These are phyloP conservation scores for Apantesis nais DNA, from an alignment of 2,888 invertebrate species.

Conservation along the genomic window DNA sequence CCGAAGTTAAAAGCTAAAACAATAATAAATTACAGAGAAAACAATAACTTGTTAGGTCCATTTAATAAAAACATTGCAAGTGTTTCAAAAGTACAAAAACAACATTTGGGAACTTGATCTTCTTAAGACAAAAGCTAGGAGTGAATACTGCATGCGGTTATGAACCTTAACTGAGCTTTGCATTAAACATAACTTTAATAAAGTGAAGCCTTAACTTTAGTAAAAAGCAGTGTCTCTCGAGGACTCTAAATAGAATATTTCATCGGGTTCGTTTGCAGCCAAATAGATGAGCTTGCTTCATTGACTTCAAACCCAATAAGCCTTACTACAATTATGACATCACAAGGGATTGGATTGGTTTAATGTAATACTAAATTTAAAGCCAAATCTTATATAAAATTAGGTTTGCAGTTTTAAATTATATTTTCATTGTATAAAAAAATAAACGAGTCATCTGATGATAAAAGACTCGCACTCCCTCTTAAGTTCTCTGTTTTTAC, in stretches of 20 bases:
- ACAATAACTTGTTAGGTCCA: slow-evolving; percentile 1
- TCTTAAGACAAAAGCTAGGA: slow-evolving; percentile 30
- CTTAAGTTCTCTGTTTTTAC: no score
- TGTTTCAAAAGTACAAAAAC: slow-evolving; percentile 23
- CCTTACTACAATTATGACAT: slow-evolving; percentile 41
- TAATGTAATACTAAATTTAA: slow-evolving; percentile 40
- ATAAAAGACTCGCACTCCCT: no score
- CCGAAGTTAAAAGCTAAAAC: no score
- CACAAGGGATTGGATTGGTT: slow-evolving; percentile 38
- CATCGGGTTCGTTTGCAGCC: slow-evolving; percentile 45
- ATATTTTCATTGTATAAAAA: neutral
- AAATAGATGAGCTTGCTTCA: slow-evolving; percentile 52
- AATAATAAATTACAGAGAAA: no score
- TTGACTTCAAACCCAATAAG: slow-evolving; percentile 47
- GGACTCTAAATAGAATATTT: slow-evolving; percentile 55
- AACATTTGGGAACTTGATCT: slow-evolving; percentile 19
- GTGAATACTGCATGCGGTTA: slow-evolving; percentile 28
- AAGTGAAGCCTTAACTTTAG: slow-evolving; percentile 29
- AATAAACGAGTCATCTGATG: no score
- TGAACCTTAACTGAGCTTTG: slow-evolving; percentile 35
- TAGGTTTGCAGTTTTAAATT: neutral
- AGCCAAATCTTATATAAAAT: slow-evolving; percentile 28
- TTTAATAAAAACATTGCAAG: neutral
- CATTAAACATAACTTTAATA: slow-evolving; percentile 45
- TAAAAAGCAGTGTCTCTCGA: slow-evolving; percentile 40